These are phyloP conservation scores for Plectrocnemia conspersa DNA, from an alignment of 1,140 invertebrate species.

Conservation along the genomic window DNA sequence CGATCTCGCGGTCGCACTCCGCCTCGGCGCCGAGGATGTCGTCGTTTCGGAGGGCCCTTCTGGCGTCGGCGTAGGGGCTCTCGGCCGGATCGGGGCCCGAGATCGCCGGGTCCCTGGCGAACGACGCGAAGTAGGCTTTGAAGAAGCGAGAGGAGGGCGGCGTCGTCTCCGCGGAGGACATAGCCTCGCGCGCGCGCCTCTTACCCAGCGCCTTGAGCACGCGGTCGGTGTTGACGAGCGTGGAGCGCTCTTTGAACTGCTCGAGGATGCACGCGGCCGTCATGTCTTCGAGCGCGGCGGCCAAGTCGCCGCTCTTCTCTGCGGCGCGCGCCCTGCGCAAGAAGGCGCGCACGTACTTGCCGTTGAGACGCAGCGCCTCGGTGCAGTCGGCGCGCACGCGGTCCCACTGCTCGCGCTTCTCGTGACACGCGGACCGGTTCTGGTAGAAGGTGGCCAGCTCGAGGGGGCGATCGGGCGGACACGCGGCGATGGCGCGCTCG, in stretches of 20 bases:
- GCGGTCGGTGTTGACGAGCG: constrained; percentile 76
- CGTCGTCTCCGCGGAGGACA: constrained; percentile 61
- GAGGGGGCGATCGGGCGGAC: constrained; percentile 66
- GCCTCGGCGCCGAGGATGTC: constrained; percentile 74
- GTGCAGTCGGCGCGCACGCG: constrained; percentile 83
- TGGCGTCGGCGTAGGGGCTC: constrained; percentile 60
- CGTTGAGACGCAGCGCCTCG: constrained; percentile 78
- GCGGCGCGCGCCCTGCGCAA: constrained; percentile 75
- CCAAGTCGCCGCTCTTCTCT: constrained; percentile 72
- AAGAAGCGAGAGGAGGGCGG: constrained; percentile 82
- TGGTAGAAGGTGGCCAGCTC: constrained; percentile 90
- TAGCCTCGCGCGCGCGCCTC: constrained; percentile 65
- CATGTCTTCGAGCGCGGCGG: constrained; percentile 82
- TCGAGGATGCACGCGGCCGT: constrained; percentile 89
- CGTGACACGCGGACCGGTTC: constrained; percentile 91
- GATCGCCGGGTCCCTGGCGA: constrained; percentile 72
- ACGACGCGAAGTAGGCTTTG: constrained; percentile 79
- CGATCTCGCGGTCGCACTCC: constrained; percentile 77
- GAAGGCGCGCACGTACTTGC: constrained; percentile 86
- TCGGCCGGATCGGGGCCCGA: background rate
- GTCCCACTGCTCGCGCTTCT: constrained; percentile 83
- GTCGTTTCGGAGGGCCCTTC: constrained; percentile 60
- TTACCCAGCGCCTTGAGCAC: constrained; percentile 76
- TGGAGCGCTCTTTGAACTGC: constrained; percentile 74
- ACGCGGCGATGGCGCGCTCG: constrained; percentile 81